phyloP scores from a whole-genome alignment of 1,140 invertebrate genomes.

The Papilio helenus region DNA sequence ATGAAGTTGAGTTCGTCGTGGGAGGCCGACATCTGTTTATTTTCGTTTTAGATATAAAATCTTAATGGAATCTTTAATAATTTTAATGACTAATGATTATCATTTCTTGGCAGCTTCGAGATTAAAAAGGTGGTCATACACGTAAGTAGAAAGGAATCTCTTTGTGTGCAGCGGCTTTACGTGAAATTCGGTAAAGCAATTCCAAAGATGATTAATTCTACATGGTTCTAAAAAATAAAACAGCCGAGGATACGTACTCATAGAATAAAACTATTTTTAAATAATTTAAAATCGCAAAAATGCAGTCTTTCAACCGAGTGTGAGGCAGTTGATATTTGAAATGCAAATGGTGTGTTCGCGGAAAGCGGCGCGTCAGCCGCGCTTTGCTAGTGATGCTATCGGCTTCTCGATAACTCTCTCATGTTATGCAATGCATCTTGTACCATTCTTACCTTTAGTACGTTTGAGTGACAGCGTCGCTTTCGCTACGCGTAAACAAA shows the following conservation, averaged over 20 bases:
- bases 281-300: background rate
- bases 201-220: too few relatives aligned
- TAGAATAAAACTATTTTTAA: background rate
- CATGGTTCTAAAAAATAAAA: background rate
- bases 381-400: background rate
- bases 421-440: conserved; percentile 11
- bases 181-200: background rate
- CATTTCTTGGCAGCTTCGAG: background rate
- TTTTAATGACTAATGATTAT: background rate
- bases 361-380: background rate
- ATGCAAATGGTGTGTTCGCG: conserved; percentile 27
- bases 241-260: background rate
- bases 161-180: background rate
- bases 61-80: conserved; percentile 20
- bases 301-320: background rate
- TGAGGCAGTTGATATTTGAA: conserved; percentile 34
- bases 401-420: conserved; percentile 10
- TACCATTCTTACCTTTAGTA: background rate
- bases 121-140: background rate
- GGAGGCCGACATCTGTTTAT: background rate
- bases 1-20: background rate
- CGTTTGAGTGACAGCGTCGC: background rate
- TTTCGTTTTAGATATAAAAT: background rate
- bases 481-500: background rate
- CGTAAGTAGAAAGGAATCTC: background rate